A percentile compares a stretch with the other conserved stretches of the same genome.
phyloP scores from a whole-genome alignment of 1,140 invertebrate species.

The Acromyrmex echinatior region DNA sequence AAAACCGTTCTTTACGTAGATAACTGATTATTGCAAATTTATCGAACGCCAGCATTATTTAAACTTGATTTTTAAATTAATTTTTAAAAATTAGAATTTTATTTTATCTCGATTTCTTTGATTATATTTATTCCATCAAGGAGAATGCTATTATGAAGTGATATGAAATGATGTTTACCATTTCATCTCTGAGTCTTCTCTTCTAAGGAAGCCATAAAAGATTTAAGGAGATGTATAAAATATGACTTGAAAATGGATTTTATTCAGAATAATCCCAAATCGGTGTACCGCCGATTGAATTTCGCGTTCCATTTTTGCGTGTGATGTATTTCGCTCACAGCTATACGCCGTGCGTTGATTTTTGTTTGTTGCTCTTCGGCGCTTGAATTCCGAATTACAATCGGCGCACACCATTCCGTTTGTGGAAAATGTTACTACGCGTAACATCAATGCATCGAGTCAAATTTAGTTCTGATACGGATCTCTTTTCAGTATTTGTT shows the following conservation, averaged over 20 bases:
- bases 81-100: not conserved
- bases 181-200: not conserved
- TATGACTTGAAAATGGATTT: slow-evolving; percentile 26
- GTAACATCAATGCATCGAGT: slow-evolving; percentile 1
- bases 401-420: slow-evolving; percentile 2
- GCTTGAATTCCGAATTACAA: slow-evolving; percentile 6
- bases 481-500: not conserved
- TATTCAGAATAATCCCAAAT: slow-evolving; percentile 27
- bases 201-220: not conserved
- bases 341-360: slow-evolving; percentile 14
- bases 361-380: slow-evolving; percentile 34
- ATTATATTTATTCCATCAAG: not conserved
- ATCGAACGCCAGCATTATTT: not conserved
- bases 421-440: slow-evolving; percentile 14
- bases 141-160: not conserved
- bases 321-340: slow-evolving; percentile 1
- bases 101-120: not conserved
- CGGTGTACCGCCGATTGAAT: slow-evolving; percentile 18
- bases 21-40: not conserved
- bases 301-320: slow-evolving; percentile 7
- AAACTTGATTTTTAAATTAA: not conserved
- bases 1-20: too few relatives aligned
- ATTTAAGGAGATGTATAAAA: not conserved
- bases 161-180: not conserved
- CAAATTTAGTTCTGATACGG: not conserved